phyloP scores from a whole-genome alignment of 2,797 vertebrate genomes.

The Dallia pectoralis region DNA sequence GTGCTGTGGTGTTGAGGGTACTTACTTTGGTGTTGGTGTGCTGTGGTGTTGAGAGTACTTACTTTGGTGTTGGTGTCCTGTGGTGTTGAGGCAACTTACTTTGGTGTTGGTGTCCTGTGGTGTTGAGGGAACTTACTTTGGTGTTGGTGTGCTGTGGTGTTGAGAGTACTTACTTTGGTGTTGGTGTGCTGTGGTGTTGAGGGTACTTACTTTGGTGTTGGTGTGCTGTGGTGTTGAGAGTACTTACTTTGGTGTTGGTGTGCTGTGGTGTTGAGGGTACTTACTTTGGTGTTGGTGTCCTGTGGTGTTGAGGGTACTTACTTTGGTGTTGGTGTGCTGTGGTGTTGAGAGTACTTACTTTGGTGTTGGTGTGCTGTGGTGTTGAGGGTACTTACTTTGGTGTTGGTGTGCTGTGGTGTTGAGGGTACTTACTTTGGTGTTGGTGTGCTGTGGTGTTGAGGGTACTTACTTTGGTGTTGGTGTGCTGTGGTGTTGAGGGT shows the following conservation, averaged over 20 bases:
- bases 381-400: slow-evolving; percentile 79
- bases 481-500: no score
- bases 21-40: slow-evolving; percentile 76
- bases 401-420: slow-evolving; percentile 76
- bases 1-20: slow-evolving; percentile 79
- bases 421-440: no score
- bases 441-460: slow-evolving; percentile 76
- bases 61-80: slow-evolving; percentile 74
- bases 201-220: no score
- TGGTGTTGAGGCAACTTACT: slow-evolving; percentile 76
- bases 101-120: slow-evolving; percentile 79
- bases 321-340: slow-evolving; percentile 74
- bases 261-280: no score
- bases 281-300: slow-evolving; percentile 76
- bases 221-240: slow-evolving; percentile 76
- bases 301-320: slow-evolving; percentile 78
- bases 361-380: slow-evolving; percentile 74
- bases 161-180: slow-evolving; percentile 76
- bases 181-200: no score
- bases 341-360: no score
- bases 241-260: slow-evolving; percentile 76
- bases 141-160: slow-evolving; percentile 72
- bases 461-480: slow-evolving; percentile 77
- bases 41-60: no score
- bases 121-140: no score